Base-by-base conservation (phyloP, 2,888 invertebrate species). In the Encarsia formosa region DNA sequence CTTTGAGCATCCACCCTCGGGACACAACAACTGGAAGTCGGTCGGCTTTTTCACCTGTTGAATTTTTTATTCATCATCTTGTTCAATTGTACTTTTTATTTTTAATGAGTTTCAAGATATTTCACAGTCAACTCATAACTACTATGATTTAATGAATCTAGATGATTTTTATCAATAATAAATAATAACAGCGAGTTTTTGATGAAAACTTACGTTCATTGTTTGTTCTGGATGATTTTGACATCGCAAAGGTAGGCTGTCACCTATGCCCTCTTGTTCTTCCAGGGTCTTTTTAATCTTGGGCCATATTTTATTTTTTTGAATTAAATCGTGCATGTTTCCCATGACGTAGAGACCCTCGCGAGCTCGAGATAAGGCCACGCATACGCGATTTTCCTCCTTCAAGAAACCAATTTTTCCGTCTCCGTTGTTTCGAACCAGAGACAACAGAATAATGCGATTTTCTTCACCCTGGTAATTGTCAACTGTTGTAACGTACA, bases 341-440 rank as follows among this genome's bases (percentile, higher is more conserved):
- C 50, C 50, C 50, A 50, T 44, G 13, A 50, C 32, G 11, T 24
- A 50, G 15, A 50, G 6, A 9, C 50, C n/a, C n/a, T n/a, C n/a
- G n/a, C n/a, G n/a, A n/a, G n/a, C n/a, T n/a, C n/a, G n/a, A n/a
- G n/a, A n/a, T n/a, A n/a, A n/a, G n/a, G n/a, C n/a, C n/a, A n/a
- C n/a, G n/a, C n/a, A n/a, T n/a, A n/a, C n/a, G n/a, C 50, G 2
- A 32, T 50, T 50, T 13, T 50, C 50, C 16, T 41, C 41, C 16
- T 29, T 41, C 9, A 41, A 16, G 26, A 41, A 41, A 1, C 41
- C 41, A 41, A 41, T 26, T 15, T 41, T 41, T 15, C 41, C 41
- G 3, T n/a, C 16, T 2, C 22, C 41, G 15, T 41, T 41, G 13
- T 29, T 41, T 5, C 41, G 26, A 4, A 41, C 41, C 24, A 41